These are phyloP conservation scores for Egretta garzetta DNA, from an alignment of 2,113 vertebrate genomes.

Conservation along the genomic window DNA sequence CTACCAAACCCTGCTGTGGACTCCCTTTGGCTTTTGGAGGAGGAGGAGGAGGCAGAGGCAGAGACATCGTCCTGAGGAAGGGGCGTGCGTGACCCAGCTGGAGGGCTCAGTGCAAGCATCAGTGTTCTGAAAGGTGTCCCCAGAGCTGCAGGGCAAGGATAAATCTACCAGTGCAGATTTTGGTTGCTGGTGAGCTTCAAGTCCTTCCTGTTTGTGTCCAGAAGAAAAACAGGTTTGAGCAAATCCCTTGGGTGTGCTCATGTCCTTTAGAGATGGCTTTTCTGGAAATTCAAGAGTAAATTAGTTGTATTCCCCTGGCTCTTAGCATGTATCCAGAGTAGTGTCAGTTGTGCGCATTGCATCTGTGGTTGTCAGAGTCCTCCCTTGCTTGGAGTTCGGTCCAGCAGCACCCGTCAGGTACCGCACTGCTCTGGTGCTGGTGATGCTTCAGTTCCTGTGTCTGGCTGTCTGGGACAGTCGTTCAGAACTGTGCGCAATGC, in stretches of 20 bases:
- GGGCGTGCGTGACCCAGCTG: fast-evolving
- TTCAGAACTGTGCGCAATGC: too few relatives aligned
- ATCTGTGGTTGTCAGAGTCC: neutral
- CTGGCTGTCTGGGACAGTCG: neutral
- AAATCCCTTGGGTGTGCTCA: neutral
- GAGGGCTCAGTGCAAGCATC: neutral
- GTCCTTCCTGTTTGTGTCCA: fast-evolving
- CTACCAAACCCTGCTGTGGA: neutral
- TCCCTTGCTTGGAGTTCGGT: neutral
- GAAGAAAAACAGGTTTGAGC: neutral
- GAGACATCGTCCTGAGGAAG: neutral
- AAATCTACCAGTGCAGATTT: neutral
- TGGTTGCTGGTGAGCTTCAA: neutral
- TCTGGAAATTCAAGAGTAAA: neutral
- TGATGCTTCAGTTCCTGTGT: neutral
- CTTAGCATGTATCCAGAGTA: neutral
- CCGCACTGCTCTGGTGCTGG: neutral
- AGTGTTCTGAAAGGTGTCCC: neutral
- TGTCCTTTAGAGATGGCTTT: neutral
- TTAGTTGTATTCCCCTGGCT: neutral
- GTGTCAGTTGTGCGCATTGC: neutral
- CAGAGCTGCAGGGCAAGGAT: neutral
- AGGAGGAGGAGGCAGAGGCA: neutral
- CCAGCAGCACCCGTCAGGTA: neutral
- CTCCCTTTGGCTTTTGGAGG: fast-evolving